Conservation (phyloP, 35 echinoderm and acorn worm genomes). For the Strongylocentrotus purpuratus region DNA sequence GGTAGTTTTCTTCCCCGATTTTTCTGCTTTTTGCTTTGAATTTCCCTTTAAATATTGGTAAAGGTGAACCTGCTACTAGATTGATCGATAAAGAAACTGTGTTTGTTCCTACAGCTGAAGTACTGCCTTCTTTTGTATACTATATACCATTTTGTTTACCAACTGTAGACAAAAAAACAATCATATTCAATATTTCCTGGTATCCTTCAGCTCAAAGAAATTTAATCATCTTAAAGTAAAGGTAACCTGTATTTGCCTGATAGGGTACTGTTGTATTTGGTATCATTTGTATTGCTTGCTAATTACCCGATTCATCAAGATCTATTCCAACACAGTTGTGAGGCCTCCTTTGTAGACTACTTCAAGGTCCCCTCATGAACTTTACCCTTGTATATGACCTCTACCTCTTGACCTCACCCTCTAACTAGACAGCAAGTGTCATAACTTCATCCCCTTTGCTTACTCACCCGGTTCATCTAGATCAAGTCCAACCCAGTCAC, state of each 20-base stretch:
- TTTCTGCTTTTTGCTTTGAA: no score
- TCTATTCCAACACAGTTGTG: constrained; percentile 94
- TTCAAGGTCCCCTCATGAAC: constrained; percentile 57
- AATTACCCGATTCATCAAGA: constrained; percentile 79
- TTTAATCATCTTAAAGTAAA: no score
- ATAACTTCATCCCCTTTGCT: no score
- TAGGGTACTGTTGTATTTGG: no score
- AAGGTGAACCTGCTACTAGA: constrained; percentile 75
- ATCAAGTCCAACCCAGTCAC: constrained; percentile 94
- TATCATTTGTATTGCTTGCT: no score
- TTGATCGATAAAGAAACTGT: constrained; percentile 87
- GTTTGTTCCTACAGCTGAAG: constrained; percentile 76
- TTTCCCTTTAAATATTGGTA: constrained; percentile 48
- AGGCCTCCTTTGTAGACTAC: no score
- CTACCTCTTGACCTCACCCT: constrained; percentile 68
- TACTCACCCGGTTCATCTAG: constrained; percentile 82
- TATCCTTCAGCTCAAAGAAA: no score
- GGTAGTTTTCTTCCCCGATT: no score
- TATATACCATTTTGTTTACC: constrained; percentile 89
- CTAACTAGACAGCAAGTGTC: no score
- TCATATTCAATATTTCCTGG: background rate
- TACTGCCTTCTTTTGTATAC: constrained; percentile 84
- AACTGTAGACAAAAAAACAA: constrained; percentile 53
- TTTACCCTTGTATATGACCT: constrained; percentile 83
- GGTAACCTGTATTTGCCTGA: no score